phyloP scores from a whole-genome alignment of 2,888 invertebrate genomes.

The Campoplex nolae region DNA sequence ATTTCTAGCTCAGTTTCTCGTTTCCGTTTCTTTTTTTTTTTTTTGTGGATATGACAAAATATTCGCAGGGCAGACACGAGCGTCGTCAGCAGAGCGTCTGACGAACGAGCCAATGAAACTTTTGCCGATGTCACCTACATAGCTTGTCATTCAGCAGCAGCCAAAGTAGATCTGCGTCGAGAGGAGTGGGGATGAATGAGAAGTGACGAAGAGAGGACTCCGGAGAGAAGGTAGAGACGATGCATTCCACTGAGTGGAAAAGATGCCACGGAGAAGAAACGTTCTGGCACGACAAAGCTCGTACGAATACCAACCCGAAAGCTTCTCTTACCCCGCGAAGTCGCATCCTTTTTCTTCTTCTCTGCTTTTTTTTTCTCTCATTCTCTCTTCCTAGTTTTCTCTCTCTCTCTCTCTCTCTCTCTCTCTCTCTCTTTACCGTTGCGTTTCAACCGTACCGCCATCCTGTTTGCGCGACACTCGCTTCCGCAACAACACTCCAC shows the following conservation, averaged over 20 bases:
- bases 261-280: constrained; percentile 48
- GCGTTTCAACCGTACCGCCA: constrained; percentile 30
- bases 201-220: constrained; percentile 21
- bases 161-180: constrained; percentile 1
- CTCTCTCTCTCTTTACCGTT: constrained; percentile 8
- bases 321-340: constrained; percentile 16
- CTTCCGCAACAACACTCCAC: constrained; percentile 61
- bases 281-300: constrained; percentile 37
- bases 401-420: background rate
- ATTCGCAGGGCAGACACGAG: background rate
- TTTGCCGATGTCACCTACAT: constrained; percentile 12
- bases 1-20: background rate
- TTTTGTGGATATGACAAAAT: background rate
- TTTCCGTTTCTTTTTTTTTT: background rate
- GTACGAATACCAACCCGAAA: constrained; percentile 23
- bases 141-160: constrained; percentile 10
- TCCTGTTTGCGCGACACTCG: constrained; percentile 57
- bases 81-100: background rate
- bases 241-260: constrained; percentile 50
- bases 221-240: constrained; percentile 36
- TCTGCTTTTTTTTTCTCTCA: background rate
- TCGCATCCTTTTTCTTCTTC: constrained; percentile 22
- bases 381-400: background rate
- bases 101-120: constrained; percentile 4
- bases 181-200: constrained; percentile 16